Percentiles rank a stretch among this genome's conserved stretches.
Evolutionary conservation across 2,888 invertebrate species (phyloP).

Genomic region (Phymatocera aterrima): DNA sequence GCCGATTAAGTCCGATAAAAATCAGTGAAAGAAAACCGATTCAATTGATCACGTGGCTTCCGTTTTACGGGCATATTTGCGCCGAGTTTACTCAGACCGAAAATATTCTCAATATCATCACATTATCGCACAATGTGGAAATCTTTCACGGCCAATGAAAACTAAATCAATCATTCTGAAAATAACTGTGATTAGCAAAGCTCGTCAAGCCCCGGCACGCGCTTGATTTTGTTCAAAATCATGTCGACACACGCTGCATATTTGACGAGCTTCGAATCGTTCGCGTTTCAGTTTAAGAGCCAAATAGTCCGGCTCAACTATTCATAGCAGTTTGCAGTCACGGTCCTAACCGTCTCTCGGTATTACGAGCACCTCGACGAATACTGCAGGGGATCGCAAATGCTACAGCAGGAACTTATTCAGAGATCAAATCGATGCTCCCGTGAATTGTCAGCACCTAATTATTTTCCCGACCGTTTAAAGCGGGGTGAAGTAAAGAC

Average conservation of each 20-base stretch:
- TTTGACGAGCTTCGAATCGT: slow-evolving; percentile 33
- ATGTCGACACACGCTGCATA: slow-evolving; percentile 40
- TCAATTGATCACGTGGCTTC: slow-evolving; percentile 43
- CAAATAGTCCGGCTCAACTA: slow-evolving; percentile 38
- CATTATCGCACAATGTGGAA: not conserved
- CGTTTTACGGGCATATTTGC: slow-evolving; percentile 39
- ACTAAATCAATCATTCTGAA: slow-evolving; percentile 29
- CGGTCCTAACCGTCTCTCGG: slow-evolving; percentile 13
- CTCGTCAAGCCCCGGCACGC: slow-evolving; percentile 31
- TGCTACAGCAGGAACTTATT: not conserved
- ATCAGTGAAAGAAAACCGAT: slow-evolving; percentile 53
- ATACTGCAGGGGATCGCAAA: not conserved
- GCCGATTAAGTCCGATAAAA: slow-evolving; percentile 66
- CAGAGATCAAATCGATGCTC: not conserved
- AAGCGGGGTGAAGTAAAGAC: not conserved
- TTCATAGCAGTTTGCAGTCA: slow-evolving; percentile 36
- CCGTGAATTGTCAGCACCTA: slow-evolving; percentile 20
- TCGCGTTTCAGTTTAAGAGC: slow-evolving; percentile 36
- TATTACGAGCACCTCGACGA: not conserved
- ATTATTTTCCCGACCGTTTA: slow-evolving; percentile 1
- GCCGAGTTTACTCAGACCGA: not conserved
- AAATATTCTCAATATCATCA: not conserved
- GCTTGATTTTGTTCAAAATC: slow-evolving; percentile 35
- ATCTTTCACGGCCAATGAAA: not conserved
- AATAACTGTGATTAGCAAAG: slow-evolving; percentile 40